Evolutionary conservation across 2,797 vertebrate species (phyloP), one percentile per base, ranked within the genome.

Genomic region (Lepidocolaptes lacrymiger): DNA sequence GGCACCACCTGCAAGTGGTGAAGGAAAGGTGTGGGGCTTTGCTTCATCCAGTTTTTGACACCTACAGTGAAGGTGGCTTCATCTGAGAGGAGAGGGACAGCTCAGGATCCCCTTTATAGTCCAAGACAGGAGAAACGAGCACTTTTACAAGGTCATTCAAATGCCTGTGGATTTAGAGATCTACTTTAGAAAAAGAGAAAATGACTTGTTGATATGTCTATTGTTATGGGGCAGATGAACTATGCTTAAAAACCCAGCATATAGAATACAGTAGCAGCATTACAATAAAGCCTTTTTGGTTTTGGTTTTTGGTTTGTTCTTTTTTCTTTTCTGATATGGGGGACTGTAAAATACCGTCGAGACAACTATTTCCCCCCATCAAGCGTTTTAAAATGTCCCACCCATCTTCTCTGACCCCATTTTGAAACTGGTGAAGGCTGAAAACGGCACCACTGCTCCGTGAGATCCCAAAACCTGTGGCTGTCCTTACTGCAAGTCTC

Each of bases 321-420:
- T n/a, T 51, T 28, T 69, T 88, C 81, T n/a, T 44, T 89, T 88
- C 52, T 51, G 72, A 16, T 34, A 91, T 86, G 22, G 44, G 5
- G 24, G 39, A 80, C n/a, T 19, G 27, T 61, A 54, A 89, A 74
- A 49, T 64, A 80, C 63, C 18, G 9, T 56, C 41, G 80, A 63
- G 34, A 64, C 39, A 93, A 93, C 88, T 55, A 79, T 83, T 95
- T 86, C 63, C 46, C 39, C 79, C 73, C 80, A 85, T 66, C 83
- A 93, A 93, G 85, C 58, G 93, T 79, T 91, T 89, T 21, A 59
- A 89, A 91, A 48, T 24, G 26, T 88, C 74, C 77, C 71, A 66
- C 59, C 54, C 27, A 15, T 78, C 24, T 78, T 55, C 75, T 17
- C 32, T 81, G 73, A 58, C 23, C 49, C 41, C 30, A 49, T 58